These are phyloP conservation scores for human DNA, from an alignment of 2,113 vertebrate species.

Conservation along the genomic window GRCh38 chr19:29770501-29771000, in stretches of 20 bases:
- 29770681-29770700: background rate
- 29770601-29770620: too few relatives aligned
- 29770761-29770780: accelerated
- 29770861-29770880: background rate
- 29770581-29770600: too few relatives aligned
- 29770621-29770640: accelerated
- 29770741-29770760: background rate
- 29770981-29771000: too few relatives aligned
- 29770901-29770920: accelerated
- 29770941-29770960: background rate
- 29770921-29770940: background rate
- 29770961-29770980: too few relatives aligned
- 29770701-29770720: background rate
- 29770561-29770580: too few relatives aligned
- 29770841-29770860: background rate
- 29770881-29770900: background rate
- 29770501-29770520: too few relatives aligned
- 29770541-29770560: too few relatives aligned
- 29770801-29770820: background rate
- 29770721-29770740: background rate
- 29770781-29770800: background rate
- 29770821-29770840: background rate
- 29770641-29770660: background rate
- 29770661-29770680: background rate
- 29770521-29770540: too few relatives aligned